Base-by-base conservation (phyloP, 2,113 vertebrate species). In the Ctenodactylus gundi region DNA sequence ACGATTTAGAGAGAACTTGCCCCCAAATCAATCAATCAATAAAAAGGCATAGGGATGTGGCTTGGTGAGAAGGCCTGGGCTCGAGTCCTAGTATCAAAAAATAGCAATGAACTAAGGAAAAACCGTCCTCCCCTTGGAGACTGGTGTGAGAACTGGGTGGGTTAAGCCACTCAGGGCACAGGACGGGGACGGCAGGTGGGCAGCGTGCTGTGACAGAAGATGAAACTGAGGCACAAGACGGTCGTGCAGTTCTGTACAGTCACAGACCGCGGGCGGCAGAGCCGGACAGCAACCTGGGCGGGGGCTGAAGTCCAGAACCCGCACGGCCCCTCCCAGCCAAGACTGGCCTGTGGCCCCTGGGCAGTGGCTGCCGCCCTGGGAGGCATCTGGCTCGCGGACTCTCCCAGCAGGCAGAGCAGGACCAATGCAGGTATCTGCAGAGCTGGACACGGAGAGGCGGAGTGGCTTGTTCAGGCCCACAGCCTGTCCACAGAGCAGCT, bases 351-450 rank as follows among this genome's bases (percentile, higher is more conserved):
- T 49, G 85, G 11, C 60, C 78, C 64, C 0, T 7, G 36, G 68
- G 41, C n/a, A 57, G 83, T 1, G 31, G 39, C 31, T 0, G 82
- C 31, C 20, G 21, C 36, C 1, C 0, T 3, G 55, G 13, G 7
- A 20, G 6, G 34, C 2, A 0, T 13, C 44, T 8, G 25, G 49
- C 15, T 21, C 34, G 5, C 0, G 0, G 44, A 1, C 21, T 86
- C 76, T 90, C 65, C n/a, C 58, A 39, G 41, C 12, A 8, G 34
- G n/a, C 57, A 25, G 49, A n/a, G 18, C 0, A 11, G 88, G 60
- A 29, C 15, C 80, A 5, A 13, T 6, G 70, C 1, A 34, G 46
- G 70, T 4, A 1, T 8, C 49, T 31, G 20, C 10, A 10, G 51
- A 89, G 39, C 18, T 82, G 41, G 23, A 86, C 49, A 41, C 39